Evolutionary conservation across 2,797 vertebrate genomes (phyloP), one percentile per base, ranked within the genome.

Genomic region (Pyrocephalus nanus): DNA sequence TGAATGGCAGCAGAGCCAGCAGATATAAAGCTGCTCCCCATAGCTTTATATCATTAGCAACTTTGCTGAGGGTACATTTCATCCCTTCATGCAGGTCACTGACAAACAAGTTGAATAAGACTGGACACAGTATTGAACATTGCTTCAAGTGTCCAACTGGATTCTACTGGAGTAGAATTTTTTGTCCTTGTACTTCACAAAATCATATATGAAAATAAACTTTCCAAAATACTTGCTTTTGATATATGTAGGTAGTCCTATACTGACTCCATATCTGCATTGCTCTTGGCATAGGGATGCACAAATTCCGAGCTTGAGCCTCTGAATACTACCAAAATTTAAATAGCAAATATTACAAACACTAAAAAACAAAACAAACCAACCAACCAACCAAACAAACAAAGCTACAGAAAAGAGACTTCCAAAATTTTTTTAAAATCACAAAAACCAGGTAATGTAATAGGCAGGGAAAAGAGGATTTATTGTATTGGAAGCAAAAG

Each of bases 401-500:
- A 74, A 22, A 22, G 9, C 29, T 88, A 85, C 10, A 69, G 36
- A 90, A 81, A 55, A 34, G 38, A 60, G 36, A 73, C 65, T 94
- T 89, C 10, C 70, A 62, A 89, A 71, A 85, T 50, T 15, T n/a
- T 82, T 81, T 62, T 73, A 60, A 84, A 60, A n/a, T 15, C 17
- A 75, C 48, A 73, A 81, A 66, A 64, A 0, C 0, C 22, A 86
- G 43, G 58, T 70, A 89, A 93, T 64, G 30, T 26, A 71, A 32
- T 27, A 91, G 62, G 48, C 6, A 87, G n/a, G 19, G 30, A 64
- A 79, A 85, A 25, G 26, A 67, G 15, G 26, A 78, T 87, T 84
- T 89, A 29, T 66, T 70, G 43, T 66, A 85, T 81, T 51, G 74
- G 55, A 95, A 96, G 48, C 14, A 82, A 88, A 93, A 81, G 10